These are phyloP conservation scores for Mirza zaza DNA, from an alignment of 2,113 vertebrate species.

Conservation along the genomic window DNA sequence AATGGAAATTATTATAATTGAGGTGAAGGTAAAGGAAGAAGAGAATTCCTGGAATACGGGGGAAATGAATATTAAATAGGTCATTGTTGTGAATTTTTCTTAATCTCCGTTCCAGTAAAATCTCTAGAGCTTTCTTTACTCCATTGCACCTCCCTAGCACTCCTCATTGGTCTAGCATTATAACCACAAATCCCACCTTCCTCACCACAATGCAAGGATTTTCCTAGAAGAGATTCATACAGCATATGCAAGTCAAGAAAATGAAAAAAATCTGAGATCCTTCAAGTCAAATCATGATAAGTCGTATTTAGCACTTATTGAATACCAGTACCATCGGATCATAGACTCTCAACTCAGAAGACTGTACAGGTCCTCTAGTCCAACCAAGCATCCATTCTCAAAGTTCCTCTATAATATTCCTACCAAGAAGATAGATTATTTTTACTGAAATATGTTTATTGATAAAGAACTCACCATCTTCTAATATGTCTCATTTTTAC, in stretches of 20 bases:
- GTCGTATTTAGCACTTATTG: neutral
- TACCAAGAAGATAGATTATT: neutral
- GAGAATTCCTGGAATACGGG: neutral
- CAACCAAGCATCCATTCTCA: neutral
- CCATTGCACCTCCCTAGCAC: neutral
- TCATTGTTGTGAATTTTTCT: neutral
- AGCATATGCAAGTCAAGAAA: neutral
- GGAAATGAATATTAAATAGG: neutral
- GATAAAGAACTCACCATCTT: neutral
- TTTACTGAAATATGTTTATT: neutral
- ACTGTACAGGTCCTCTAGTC: neutral
- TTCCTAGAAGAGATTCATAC: neutral
- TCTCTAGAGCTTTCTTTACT: neutral
- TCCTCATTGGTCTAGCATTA: neutral
- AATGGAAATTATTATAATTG: neutral
- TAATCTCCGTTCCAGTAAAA: neutral
- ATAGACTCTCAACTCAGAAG: neutral
- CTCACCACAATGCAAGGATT: neutral
- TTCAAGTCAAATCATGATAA: neutral
- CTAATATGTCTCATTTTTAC: slow-evolving; percentile 20
- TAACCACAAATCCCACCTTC: neutral
- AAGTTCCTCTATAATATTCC: neutral
- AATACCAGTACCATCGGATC: neutral
- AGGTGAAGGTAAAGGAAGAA: neutral
- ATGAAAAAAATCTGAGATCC: neutral